Percentiles rank a stretch among this genome's conserved stretches.
Conservation (phyloP, 1,140 invertebrate species). For the Ganaspis sp. region DNA sequence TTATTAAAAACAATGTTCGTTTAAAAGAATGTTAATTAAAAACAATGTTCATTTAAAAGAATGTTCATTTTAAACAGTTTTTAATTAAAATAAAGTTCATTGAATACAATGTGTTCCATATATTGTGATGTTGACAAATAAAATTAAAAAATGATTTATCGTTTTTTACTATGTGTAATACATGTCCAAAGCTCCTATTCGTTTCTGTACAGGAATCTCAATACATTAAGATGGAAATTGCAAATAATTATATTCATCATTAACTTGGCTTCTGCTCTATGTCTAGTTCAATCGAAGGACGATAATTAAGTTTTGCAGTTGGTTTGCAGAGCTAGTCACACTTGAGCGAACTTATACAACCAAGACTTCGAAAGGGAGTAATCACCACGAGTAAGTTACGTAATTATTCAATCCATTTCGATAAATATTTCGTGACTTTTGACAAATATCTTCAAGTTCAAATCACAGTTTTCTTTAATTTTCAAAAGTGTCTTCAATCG, state of each 20-base stretch:
- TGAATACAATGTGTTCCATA: too few species aligned
- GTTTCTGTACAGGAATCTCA: background rate
- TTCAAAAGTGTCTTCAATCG: too few species aligned
- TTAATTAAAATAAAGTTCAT: too few species aligned
- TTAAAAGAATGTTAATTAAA: too few species aligned
- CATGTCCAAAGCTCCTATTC: background rate
- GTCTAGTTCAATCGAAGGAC: conserved; percentile 9
- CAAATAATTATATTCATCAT: conserved; percentile 15
- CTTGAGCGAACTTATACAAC: background rate
- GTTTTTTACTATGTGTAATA: background rate
- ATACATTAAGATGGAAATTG: conserved; percentile 14
- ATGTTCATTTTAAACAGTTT: too few species aligned
- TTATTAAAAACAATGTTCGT: too few species aligned
- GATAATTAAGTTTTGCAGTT: conserved; percentile 14
- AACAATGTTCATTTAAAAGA: too few species aligned
- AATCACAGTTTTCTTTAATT: background rate
- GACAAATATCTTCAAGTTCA: background rate
- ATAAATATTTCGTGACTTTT: background rate
- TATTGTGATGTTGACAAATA: too few species aligned
- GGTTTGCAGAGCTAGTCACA: conserved; percentile 3
- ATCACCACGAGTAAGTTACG: background rate
- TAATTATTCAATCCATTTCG: background rate
- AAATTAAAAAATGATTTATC: too few species aligned
- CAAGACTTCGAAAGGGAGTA: conserved; percentile 2
- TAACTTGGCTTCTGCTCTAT: background rate